Percentiles rank a stretch among this genome's conserved stretches.
These are phyloP conservation scores for Corythornis leucogaster DNA, from an alignment of 2,797 vertebrate species.

Conservation along the genomic window DNA sequence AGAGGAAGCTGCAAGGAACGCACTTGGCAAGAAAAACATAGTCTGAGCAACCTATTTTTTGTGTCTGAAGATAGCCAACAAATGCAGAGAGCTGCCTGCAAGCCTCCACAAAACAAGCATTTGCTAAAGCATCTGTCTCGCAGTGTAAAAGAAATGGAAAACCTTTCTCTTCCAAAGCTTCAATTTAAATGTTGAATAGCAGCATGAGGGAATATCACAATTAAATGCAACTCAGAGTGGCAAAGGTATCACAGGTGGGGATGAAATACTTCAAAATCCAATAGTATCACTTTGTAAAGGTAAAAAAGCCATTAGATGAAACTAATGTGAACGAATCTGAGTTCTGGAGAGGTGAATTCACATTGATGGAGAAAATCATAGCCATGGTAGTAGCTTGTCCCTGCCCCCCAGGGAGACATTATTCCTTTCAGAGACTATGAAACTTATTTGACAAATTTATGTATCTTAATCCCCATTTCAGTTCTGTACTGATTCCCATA, in stretches of 20 bases:
- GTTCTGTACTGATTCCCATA: neutral
- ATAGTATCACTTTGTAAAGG: neutral
- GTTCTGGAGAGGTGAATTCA: neutral
- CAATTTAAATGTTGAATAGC: neutral
- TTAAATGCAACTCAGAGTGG: neutral
- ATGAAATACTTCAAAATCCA: neutral
- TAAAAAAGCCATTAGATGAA: neutral
- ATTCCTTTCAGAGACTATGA: neutral
- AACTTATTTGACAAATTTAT: neutral
- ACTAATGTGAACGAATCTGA: neutral
- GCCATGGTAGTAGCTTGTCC: neutral
- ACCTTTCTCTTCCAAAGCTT: neutral
- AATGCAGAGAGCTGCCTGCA: neutral
- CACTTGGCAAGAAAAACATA: neutral
- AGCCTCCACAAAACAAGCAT: neutral
- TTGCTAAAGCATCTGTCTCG: neutral
- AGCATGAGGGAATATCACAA: neutral
- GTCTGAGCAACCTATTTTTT: neutral
- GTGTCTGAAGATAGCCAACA: neutral
- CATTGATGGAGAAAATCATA: neutral
- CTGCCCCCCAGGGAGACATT: neutral
- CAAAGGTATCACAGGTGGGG: neutral
- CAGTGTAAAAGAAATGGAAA: neutral
- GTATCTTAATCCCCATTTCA: neutral
- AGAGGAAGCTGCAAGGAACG: neutral